Conservation (phyloP, 64 coral and sea anemone species). For the Astreopora myriophthalma region DNA sequence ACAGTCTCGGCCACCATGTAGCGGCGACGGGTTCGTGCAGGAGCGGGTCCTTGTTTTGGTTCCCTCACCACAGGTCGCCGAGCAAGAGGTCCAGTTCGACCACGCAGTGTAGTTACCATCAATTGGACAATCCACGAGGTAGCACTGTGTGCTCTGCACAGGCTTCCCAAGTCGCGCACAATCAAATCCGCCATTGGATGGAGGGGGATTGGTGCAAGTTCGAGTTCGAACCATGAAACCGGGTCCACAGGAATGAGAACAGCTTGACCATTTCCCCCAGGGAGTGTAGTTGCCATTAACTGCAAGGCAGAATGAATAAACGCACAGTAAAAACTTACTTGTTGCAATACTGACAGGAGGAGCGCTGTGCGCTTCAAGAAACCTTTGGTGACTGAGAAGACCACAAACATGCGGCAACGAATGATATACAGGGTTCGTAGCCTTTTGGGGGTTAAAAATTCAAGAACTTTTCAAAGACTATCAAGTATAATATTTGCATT, state of each 20-base stretch:
- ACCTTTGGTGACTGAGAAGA: too few species aligned
- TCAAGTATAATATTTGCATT: too few species aligned
- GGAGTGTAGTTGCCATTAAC: constrained; percentile 79
- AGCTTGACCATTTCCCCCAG: constrained; percentile 69
- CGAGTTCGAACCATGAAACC: constrained; percentile 69
- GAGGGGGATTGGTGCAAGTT: constrained; percentile 82
- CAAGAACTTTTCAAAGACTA: too few species aligned
- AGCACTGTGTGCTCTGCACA: constrained; percentile 71
- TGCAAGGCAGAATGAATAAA: background rate
- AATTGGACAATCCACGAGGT: constrained; percentile 83
- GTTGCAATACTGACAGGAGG: background rate
- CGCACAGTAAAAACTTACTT: background rate
- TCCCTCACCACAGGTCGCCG: constrained; percentile 86
- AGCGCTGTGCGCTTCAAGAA: background rate
- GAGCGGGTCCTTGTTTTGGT: constrained; percentile 66
- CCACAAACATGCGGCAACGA: too few species aligned
- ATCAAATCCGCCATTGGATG: constrained; percentile 81
- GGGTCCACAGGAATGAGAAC: constrained; percentile 78
- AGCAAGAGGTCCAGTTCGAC: constrained; percentile 89
- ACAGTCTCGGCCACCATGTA: constrained; percentile 84
- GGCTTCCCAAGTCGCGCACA: constrained; percentile 74
- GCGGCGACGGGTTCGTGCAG: constrained; percentile 78
- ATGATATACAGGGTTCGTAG: too few species aligned
- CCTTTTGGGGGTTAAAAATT: too few species aligned
- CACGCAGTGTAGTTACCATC: constrained; percentile 87